Base-by-base conservation (phyloP, 2,797 vertebrate genomes). In the Limnodromus scolopaceus region DNA sequence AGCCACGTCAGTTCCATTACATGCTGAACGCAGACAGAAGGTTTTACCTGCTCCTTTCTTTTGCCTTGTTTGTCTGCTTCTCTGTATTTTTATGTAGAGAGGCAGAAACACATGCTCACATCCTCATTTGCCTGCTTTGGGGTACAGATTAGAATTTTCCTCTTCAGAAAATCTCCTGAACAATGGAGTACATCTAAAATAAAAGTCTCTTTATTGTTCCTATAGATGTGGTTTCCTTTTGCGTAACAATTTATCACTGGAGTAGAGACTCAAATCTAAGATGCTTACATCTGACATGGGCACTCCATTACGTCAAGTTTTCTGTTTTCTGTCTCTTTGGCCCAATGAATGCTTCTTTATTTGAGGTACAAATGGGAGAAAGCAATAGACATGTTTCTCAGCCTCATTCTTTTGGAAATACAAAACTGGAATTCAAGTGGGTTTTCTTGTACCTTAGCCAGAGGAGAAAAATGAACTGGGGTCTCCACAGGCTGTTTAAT, bases 1-100 rank as follows among this genome's bases (percentile, higher is more conserved):
- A 63, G 28, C 16, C 16, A 15, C 0, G 0, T 34, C 27, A 48
- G 41, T 48, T 10, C 9, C 9, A 9, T 63, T 80, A 77, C n/a
- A 41, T 23, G n/a, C 20, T 6, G 16, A 84, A 61, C 9, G n/a
- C 28, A 72, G 23, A 28, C 23, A 54, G 64, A 46, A 71, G 19
- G 13, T 13, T 81, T 66, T 53, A 84, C 54, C 28, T 49, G 23
- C 24, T 74, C 24, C 11, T 66, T 57, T 80, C 30, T 74, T 70
- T 63, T 49, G 13, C 28, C 11, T 53, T 83, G 76, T 76, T 61
- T 66, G 12, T 64, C 53, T 60, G 8, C 30, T 83, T 87, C 53
- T 87, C 43, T 83, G 2, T 41, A 32, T n/a, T n/a, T 51, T 84
- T 77, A 39, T 38, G 54, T 72, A 74, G 38, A 24, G 30, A 53